These are phyloP conservation scores for Paedocypris micromegethes DNA, from an alignment of 2,797 vertebrate genomes.

Conservation along the genomic window DNA sequence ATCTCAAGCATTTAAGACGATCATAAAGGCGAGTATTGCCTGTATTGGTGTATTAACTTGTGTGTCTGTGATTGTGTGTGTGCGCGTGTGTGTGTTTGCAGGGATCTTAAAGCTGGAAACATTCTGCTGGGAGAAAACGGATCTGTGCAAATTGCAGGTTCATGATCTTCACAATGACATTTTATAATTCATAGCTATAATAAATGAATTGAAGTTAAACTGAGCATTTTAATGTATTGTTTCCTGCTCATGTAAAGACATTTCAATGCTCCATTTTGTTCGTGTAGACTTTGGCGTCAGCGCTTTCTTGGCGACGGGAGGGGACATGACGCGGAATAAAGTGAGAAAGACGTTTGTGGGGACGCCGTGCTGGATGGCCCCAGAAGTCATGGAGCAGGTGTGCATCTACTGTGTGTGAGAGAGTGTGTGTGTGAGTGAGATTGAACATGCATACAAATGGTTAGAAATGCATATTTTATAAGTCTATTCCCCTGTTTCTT, in stretches of 20 bases:
- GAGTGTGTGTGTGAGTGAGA: neutral
- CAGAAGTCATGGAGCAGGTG: slow-evolving; percentile 98
- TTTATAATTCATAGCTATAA: too few species aligned
- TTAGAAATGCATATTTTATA: too few species aligned
- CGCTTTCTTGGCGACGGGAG: slow-evolving; percentile 91
- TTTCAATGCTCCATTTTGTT: neutral
- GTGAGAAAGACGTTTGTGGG: slow-evolving; percentile 97
- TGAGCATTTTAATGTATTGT: neutral
- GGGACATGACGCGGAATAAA: slow-evolving; percentile 96
- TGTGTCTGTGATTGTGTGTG: slow-evolving; percentile 21
- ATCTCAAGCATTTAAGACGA: too few species aligned
- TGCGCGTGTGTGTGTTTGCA: slow-evolving; percentile 52
- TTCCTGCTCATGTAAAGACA: too few species aligned
- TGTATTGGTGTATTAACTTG: neutral
- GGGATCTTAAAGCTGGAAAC: slow-evolving; percentile 97
- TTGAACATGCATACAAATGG: neutral
- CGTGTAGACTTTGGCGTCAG: slow-evolving; percentile 89
- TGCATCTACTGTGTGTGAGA: neutral
- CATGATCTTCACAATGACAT: too few species aligned
- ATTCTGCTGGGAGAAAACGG: slow-evolving; percentile 97
- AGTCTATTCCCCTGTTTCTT: too few species aligned
- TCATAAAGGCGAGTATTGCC: too few species aligned
- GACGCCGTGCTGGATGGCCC: slow-evolving; percentile 98
- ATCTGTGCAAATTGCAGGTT: slow-evolving; percentile 98
- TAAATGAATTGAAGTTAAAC: too few species aligned